Evolutionary conservation across 2,113 vertebrate species (phyloP), one percentile per base, ranked within the genome.

Genomic region (Puntigrus tetrazona): DNA sequence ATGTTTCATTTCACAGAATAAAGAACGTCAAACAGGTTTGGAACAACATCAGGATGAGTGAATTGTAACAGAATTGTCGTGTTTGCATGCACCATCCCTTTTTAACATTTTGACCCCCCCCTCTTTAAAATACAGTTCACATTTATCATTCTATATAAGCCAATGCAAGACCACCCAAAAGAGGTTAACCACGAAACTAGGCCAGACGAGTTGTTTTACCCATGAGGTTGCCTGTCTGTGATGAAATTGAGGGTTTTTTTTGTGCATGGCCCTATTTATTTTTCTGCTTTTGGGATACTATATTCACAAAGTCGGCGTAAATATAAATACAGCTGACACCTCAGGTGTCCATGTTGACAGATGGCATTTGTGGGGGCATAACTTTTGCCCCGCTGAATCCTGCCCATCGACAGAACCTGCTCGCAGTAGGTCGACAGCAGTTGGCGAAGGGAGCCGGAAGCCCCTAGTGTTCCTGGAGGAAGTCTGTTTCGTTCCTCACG

Each of bases 371-470:
- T 52, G 78, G 86, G 86, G 86, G 78, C 86, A 82, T 82, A 86
- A 84, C 81, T 81, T 75, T 77, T 73, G 84, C 78, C 18, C 29
- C 78, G 78, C 65, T 84, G 85, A 73, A 81, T 84, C 63, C 84
- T 78, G 78, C 78, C 78, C 86, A 57, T 88, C 86, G 84, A 84
- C 88, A 92, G 86, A 85, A 89, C 84, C 86, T 88, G 85, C 89
- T 88, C 91, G 85, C 92, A 89, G 91, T 91, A 87, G 92, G 92
- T 86, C 61, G 86, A 87, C 86, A 88, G 86, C 63, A 59, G 13
- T 91, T 94, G 93, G 93, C 93, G 88, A 72, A 57, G 74, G 45
- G 82, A 88, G 78, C 87, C 92, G 93, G 94, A 95, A 94, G 91
- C 91, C 89, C 93, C 93, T 86, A 88, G 91, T 89, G 93, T 90